Base-by-base conservation (phyloP, 2,888 invertebrate genomes). In the Lasioglossum marginatum region DNA sequence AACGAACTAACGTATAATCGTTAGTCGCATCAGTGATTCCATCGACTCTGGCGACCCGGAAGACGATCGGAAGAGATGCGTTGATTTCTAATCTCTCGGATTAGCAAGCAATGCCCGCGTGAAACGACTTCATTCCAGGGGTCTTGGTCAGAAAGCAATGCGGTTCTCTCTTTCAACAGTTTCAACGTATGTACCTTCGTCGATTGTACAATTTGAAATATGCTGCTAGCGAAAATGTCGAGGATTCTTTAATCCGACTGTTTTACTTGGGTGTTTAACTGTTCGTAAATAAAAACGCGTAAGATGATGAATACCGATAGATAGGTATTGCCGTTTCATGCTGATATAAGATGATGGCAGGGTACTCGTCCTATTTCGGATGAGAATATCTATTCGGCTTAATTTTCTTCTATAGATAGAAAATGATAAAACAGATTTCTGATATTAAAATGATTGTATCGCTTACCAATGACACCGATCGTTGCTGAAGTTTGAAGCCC, bases 391-490 rank as follows among this genome's bases (percentile, higher is more conserved):
- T n/a, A n/a, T n/a, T n/a, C n/a, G n/a, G 34, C 34, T 34, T 34
- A 34, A 34, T 4, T 34, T 34, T 34, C n/a, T 34, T 34, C 34
- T 34, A 34, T 4, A 34, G 2, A 34, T 34, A 34, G 34, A 34
- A 37, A 37, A 37, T 37, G 6, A 57, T 37, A 37, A 0, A 75
- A 75, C 16, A 14, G 1, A 57, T n/a, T 52, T 75, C 10, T 12
- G 0, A 16, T 48, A 37, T 23, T 70, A 40, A n/a, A 52, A 70
- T 70, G n/a, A 34, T 27, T n/a, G n/a, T 19, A 31, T 87, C 8
- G 23, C 93, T 94, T 85, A 94, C 95, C 92, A 95, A 81, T 52
- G 94, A 95, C 73, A 94, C 92, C 23, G 94, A 95, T 74, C 95
- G 93, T 75, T 95, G 94, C 43, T 94, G 94, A 79, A 94, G 85